Evolutionary conservation across 2,113 vertebrate species (phyloP).

Genomic region (Herpetotheres cachinnans): DNA sequence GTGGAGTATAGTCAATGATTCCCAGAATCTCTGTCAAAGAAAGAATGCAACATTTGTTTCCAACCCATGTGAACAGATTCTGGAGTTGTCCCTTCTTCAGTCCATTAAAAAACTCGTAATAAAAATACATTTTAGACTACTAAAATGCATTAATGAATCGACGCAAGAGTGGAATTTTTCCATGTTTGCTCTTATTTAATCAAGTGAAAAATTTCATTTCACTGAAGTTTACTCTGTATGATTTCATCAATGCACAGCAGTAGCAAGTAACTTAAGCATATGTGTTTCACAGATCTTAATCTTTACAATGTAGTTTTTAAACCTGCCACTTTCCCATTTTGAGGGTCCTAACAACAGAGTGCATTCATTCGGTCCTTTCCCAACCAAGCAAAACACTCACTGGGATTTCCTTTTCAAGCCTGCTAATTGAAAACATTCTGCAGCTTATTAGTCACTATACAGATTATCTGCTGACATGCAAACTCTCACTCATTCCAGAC

Average conservation of each 20-base stretch:
- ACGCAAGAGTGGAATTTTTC: neutral
- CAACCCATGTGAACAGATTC: neutral
- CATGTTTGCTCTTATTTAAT: neutral
- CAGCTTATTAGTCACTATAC: slow-evolving; percentile 68
- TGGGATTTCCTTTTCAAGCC: slow-evolving; percentile 69
- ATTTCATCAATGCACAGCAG: slow-evolving; percentile 6
- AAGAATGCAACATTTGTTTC: neutral
- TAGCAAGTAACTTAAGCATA: slow-evolving; percentile 8
- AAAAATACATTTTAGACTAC: neutral
- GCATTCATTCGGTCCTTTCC: slow-evolving; percentile 50
- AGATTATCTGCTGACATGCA: slow-evolving; percentile 70
- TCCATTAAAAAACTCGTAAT: neutral
- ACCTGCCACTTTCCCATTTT: neutral
- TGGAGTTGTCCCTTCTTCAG: neutral
- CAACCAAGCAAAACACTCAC: slow-evolving; percentile 55
- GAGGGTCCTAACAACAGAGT: slow-evolving; percentile 46
- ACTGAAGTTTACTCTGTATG: neutral
- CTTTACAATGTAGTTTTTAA: neutral
- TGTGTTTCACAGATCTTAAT: slow-evolving; percentile 8
- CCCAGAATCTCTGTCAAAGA: neutral
- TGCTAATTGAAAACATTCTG: slow-evolving; percentile 73
- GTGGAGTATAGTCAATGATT: neutral
- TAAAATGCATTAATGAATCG: neutral
- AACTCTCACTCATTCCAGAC: slow-evolving; percentile 66
- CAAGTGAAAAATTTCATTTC: slow-evolving; percentile 9